Evolutionary conservation across 35 echinoderm and acorn worm species (phyloP).

Genomic region (Apostichopus californicus): DNA sequence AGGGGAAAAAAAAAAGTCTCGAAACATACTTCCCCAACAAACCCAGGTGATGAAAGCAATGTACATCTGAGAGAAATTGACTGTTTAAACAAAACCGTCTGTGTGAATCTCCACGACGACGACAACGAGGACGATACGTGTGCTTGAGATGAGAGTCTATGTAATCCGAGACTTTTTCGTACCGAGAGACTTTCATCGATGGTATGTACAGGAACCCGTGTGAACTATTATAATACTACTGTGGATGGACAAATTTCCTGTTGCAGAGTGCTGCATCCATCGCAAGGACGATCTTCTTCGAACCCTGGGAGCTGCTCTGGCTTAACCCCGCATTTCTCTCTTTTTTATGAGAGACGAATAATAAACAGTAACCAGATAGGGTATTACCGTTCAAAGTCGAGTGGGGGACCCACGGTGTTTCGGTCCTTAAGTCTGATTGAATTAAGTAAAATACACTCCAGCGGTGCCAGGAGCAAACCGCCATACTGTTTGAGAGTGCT

Average conservation of each 20-base stretch:
- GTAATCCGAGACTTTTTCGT: neutral
- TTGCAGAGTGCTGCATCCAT: neutral
- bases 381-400: neutral
- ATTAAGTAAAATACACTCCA: slow-evolving; percentile 15
- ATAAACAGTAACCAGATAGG: slow-evolving; percentile 9
- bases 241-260: neutral
- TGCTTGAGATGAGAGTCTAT: neutral
- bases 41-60: slow-evolving; percentile 4
- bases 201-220: neutral
- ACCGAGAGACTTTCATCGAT: neutral
- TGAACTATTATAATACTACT: neutral
- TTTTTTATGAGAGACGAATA: neutral
- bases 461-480: neutral
- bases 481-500: neutral
- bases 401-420: neutral
- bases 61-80: neutral
- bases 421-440: neutral
- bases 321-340: neutral
- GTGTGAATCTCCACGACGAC: too few species aligned
- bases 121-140: neutral
- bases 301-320: neutral
- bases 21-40: neutral
- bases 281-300: neutral
- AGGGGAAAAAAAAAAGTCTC: neutral
- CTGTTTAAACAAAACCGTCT: neutral